These are phyloP conservation scores for Chrysochloris asiatica DNA, from an alignment of 2,113 vertebrate species.

Conservation along the genomic window DNA sequence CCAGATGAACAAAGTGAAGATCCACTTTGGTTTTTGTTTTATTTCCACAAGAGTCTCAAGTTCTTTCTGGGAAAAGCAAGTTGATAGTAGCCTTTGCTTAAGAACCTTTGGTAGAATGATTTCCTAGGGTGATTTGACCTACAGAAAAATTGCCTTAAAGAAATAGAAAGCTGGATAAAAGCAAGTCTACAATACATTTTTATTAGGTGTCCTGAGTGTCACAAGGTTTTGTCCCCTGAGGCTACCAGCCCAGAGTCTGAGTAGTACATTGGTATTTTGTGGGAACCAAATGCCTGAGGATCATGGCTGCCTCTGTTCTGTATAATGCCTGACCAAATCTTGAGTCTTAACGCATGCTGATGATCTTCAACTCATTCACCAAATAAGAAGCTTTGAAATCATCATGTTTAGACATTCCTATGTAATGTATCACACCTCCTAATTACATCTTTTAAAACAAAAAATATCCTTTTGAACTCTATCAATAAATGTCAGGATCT, in stretches of 20 bases:
- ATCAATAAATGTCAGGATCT: background rate
- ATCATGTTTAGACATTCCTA: background rate
- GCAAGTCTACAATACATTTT: background rate
- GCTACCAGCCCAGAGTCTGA: slow-evolving; percentile 20
- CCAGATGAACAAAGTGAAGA: background rate
- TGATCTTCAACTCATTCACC: background rate
- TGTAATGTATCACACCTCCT: background rate
- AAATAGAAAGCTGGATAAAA: slow-evolving; percentile 38
- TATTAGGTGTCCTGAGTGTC: slow-evolving; percentile 12
- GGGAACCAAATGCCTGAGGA: too few species aligned
- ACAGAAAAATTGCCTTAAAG: slow-evolving; percentile 37
- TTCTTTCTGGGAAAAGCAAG: slow-evolving; percentile 4
- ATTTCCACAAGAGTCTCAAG: background rate
- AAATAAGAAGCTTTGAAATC: background rate
- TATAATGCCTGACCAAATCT: background rate
- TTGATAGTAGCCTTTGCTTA: background rate
- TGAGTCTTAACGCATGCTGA: background rate
- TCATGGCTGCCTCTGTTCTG: background rate
- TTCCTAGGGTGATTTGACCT: slow-evolving; percentile 16
- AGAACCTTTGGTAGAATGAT: slow-evolving; percentile 5
- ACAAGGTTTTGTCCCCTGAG: slow-evolving; percentile 29
- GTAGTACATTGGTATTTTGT: background rate
- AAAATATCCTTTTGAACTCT: background rate
- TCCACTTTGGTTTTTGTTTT: background rate
- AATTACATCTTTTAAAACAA: background rate